A percentile compares a stretch with the other conserved stretches of the same genome.
Evolutionary conservation across 2,797 vertebrate genomes (phyloP).

Genomic region (Phylloscopus collybita): DNA sequence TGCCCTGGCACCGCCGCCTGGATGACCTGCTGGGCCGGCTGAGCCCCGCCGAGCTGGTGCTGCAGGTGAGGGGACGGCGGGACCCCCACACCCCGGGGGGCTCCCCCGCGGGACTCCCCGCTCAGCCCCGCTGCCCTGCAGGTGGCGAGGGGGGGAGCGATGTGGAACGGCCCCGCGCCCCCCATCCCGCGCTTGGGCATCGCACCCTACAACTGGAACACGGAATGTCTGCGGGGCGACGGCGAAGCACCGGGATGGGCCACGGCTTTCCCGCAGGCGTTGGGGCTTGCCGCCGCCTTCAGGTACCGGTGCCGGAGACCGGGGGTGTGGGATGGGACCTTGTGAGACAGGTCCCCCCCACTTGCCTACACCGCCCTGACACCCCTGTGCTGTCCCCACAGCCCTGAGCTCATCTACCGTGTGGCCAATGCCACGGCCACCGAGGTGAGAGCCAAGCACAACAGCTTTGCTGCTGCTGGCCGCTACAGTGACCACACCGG

Average conservation of each 20-base stretch:
- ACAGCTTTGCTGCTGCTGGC: slow-evolving; percentile 43
- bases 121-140: background rate
- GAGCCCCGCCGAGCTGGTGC: slow-evolving; percentile 67
- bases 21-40: slow-evolving; percentile 65
- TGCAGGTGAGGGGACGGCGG: slow-evolving; percentile 57
- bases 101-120: background rate
- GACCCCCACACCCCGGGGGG: background rate
- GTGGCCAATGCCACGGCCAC: slow-evolving; percentile 73
- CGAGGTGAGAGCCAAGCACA: slow-evolving; percentile 74
- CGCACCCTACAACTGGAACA: slow-evolving; percentile 73
- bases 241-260: slow-evolving; percentile 64
- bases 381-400: background rate
- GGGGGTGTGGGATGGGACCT: accelerated
- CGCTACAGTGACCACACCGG: slow-evolving; percentile 70
- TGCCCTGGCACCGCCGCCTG: slow-evolving; percentile 67
- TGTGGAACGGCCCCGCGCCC: slow-evolving; percentile 68
- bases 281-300: slow-evolving; percentile 74
- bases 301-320: slow-evolving; percentile 31
- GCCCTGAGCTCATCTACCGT: slow-evolving; percentile 52
- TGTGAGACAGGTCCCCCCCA: background rate
- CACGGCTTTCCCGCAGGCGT: slow-evolving; percentile 71
- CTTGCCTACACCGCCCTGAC: accelerated
- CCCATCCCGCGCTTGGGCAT: slow-evolving; percentile 65
- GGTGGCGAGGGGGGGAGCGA: slow-evolving; percentile 65
- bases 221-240: slow-evolving; percentile 71